phyloP scores from a whole-genome alignment of 2,113 vertebrate genomes.

The Daubentonia madagascariensis region DNA sequence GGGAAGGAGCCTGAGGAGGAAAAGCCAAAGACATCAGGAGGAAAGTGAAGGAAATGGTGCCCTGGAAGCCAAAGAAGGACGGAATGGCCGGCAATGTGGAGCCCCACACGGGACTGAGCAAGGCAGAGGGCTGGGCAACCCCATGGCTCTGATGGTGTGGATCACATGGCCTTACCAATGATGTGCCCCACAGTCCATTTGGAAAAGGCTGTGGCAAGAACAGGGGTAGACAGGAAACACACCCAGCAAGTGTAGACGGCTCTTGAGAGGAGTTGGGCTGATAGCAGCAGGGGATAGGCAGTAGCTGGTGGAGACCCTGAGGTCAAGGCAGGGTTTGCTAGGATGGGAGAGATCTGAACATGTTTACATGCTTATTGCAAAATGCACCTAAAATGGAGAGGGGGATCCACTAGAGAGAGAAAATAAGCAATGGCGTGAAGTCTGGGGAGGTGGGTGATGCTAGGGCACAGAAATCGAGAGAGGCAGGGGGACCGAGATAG shows the following conservation, averaged over 20 bases:
- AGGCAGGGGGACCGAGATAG: no score
- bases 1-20: no score
- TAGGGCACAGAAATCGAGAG: background rate
- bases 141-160: no score
- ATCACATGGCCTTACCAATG: no score
- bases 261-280: background rate
- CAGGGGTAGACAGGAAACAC: accelerated
- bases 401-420: background rate
- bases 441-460: background rate
- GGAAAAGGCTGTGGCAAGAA: background rate
- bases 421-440: background rate
- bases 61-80: no score
- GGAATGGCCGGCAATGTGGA: no score
- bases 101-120: no score
- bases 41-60: no score
- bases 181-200: no score
- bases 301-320: accelerated
- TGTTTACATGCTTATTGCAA: background rate
- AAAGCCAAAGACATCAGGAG: no score
- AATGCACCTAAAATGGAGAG: background rate
- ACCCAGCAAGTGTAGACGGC: background rate
- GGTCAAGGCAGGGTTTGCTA: background rate
- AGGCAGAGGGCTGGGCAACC: no score
- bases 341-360: background rate
- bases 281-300: accelerated